A percentile compares a stretch with the other conserved stretches of the same genome.
These are phyloP conservation scores for Luidia sarsii DNA, from an alignment of 53 echinoderm and acorn worm genomes.

Conservation along the genomic window DNA sequence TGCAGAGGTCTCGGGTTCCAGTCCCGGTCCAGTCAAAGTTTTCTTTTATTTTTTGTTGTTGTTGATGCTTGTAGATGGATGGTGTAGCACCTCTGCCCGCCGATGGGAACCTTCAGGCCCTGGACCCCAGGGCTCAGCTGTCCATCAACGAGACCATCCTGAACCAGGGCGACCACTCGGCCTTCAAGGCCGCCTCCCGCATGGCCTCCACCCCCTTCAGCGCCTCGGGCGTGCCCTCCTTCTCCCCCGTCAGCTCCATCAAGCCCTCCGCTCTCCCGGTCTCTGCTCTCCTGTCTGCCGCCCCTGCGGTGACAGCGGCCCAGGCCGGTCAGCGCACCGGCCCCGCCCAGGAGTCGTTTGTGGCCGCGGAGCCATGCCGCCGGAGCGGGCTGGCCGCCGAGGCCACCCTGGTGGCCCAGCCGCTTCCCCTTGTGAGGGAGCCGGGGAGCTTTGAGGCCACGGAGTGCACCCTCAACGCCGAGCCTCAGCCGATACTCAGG, in stretches of 20 bases:
- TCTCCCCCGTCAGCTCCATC: slow-evolving; percentile 92
- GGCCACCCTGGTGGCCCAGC: neutral
- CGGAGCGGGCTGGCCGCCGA: neutral
- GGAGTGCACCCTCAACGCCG: slow-evolving; percentile 61
- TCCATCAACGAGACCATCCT: slow-evolving; percentile 46
- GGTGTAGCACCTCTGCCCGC: slow-evolving; percentile 54
- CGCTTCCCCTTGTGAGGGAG: neutral
- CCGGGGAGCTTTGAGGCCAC: slow-evolving; percentile 73
- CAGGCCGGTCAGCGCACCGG: neutral
- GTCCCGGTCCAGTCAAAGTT: no score
- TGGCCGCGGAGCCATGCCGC: neutral
- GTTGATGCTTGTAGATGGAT: no score
- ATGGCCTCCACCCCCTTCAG: slow-evolving; percentile 98
- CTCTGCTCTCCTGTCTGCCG: neutral
- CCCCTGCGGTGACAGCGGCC: neutral
- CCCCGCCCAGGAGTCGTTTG: neutral
- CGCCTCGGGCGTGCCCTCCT: slow-evolving; percentile 63
- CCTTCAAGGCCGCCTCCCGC: slow-evolving; percentile 82
- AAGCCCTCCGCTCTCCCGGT: no score
- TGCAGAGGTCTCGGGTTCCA: no score
- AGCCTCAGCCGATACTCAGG: slow-evolving; percentile 52
- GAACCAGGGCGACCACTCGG: slow-evolving; percentile 56
- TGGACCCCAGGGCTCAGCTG: slow-evolving; percentile 1
- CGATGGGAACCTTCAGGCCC: slow-evolving; percentile 6
- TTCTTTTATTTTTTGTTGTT: no score